Percentiles rank a stretch among this genome's conserved stretches.
These are phyloP conservation scores for Tromatobia lineatoria DNA, from an alignment of 2,888 invertebrate species.

Conservation along the genomic window DNA sequence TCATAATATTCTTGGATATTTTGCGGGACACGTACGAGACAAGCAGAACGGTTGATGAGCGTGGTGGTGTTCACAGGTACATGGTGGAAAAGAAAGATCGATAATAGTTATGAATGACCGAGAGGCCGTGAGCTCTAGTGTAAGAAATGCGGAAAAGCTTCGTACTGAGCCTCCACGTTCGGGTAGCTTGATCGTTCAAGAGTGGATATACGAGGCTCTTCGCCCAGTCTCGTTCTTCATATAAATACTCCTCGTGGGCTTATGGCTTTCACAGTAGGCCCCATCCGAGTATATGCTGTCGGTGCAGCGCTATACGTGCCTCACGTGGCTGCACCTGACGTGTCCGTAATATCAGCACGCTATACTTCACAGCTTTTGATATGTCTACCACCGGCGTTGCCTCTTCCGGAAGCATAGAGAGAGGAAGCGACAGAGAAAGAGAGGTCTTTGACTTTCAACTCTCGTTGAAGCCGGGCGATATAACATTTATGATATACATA, in stretches of 20 bases:
- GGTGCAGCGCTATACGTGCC: slow-evolving; percentile 45
- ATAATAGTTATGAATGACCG: slow-evolving; percentile 63
- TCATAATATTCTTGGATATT: slow-evolving; percentile 4
- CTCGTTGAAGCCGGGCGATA: slow-evolving; percentile 42
- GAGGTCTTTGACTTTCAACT: not conserved
- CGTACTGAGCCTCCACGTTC: slow-evolving; percentile 44
- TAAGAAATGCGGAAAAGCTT: slow-evolving; percentile 14
- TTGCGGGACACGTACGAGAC: not conserved
- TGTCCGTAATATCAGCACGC: slow-evolving; percentile 56
- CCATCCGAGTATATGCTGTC: slow-evolving; percentile 20
- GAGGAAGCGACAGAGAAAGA: not conserved
- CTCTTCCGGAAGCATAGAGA: not conserved
- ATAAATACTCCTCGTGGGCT: slow-evolving; percentile 66
- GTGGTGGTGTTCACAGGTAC: not conserved
- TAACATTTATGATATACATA: slow-evolving; percentile 48
- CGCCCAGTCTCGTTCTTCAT: slow-evolving; percentile 65
- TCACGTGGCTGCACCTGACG: slow-evolving; percentile 62
- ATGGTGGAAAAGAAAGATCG: slow-evolving; percentile 30
- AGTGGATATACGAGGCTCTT: slow-evolving; percentile 49
- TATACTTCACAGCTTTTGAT: slow-evolving; percentile 43
- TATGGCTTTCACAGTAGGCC: slow-evolving; percentile 43
- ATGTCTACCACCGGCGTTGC: not conserved
- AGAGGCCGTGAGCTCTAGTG: slow-evolving; percentile 43
- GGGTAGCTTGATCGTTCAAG: slow-evolving; percentile 44
- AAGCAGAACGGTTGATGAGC: not conserved